A percentile compares a stretch with the other conserved stretches of the same genome.
Conservation (phyloP, 1,140 invertebrate species). For the Meloidogyne exigua region DNA sequence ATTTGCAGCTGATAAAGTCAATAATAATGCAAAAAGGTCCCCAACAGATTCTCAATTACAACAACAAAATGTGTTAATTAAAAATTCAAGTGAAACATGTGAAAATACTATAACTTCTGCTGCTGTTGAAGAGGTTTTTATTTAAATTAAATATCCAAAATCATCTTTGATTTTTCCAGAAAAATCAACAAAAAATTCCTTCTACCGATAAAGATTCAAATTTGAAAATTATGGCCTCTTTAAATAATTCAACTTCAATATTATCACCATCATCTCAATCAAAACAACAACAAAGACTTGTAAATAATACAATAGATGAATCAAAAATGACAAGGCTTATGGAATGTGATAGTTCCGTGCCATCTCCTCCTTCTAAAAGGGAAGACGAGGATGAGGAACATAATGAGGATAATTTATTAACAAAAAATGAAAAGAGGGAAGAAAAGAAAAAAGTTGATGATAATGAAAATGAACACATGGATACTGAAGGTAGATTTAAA, state of each 20-base stretch:
- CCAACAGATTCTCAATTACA: neutral
- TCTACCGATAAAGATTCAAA: neutral
- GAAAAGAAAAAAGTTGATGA: neutral
- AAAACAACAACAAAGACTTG: neutral
- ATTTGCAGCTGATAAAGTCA: conserved; percentile 10
- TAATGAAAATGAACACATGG: neutral
- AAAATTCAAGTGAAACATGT: neutral
- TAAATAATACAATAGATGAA: conserved; percentile 11
- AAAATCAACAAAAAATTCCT: neutral
- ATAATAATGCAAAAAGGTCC: neutral
- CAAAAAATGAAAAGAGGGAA: neutral
- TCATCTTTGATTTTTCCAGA: neutral
- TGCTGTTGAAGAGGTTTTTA: neutral
- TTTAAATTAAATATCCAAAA: neutral
- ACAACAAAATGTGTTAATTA: conserved; percentile 9
- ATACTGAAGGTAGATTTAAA: neutral
- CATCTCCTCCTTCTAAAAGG: conserved; percentile 39
- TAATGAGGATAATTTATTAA: neutral
- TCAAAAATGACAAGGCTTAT: conserved; percentile 27
- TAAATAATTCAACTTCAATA: neutral
- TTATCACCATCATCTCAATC: neutral
- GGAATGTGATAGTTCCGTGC: conserved; percentile 54
- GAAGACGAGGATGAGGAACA: neutral
- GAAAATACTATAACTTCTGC: no score
- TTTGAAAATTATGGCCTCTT: neutral